Evolutionary conservation across 23 tunicate species (phyloP), one percentile per base, ranked within the genome.

Genomic region (Ascidia mentula): DNA sequence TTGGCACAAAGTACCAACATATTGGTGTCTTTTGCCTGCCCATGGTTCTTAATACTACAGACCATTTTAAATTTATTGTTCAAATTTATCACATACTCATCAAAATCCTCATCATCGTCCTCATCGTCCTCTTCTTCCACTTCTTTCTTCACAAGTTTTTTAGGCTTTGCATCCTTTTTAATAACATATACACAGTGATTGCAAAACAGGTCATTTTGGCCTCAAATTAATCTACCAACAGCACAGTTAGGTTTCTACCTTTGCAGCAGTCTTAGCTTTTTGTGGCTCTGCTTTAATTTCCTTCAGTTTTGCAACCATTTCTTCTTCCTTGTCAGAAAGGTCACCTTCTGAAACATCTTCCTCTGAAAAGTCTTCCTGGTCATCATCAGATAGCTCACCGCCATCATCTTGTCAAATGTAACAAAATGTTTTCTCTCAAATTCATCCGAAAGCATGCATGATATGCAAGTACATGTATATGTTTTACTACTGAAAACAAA

Each of bases 41-140:
- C n/a, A n/a, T n/a, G n/a, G n/a, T n/a, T n/a, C n/a, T n/a, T n/a
- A n/a, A n/a, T n/a, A n/a, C n/a, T n/a, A n/a, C n/a, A n/a, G n/a
- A n/a, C n/a, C n/a, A n/a, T n/a, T n/a, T n/a, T n/a, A n/a, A n/a
- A n/a, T n/a, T n/a, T n/a, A n/a, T n/a, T n/a, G n/a, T n/a, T n/a
- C n/a, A n/a, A n/a, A n/a, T n/a, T n/a, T n/a, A n/a, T n/a, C n/a
- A n/a, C n/a, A n/a, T n/a, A n/a, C n/a, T n/a, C n/a, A n/a, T n/a
- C n/a, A n/a, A 12, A 69, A 69, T 69, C 31, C 24, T 17, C 12
- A 20, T 18, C 59, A 31, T 53, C 30, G 22, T 69, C 85, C 24
- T 82, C 75, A 37, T 82, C 86, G 28, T 82, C 86, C 8, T 39
- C 69, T 7, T 73, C 77, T 38, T 69, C 82, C n/a, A 34, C 82